Conservation (phyloP, 1,140 invertebrate genomes). For the Drosophila funebris region DNA sequence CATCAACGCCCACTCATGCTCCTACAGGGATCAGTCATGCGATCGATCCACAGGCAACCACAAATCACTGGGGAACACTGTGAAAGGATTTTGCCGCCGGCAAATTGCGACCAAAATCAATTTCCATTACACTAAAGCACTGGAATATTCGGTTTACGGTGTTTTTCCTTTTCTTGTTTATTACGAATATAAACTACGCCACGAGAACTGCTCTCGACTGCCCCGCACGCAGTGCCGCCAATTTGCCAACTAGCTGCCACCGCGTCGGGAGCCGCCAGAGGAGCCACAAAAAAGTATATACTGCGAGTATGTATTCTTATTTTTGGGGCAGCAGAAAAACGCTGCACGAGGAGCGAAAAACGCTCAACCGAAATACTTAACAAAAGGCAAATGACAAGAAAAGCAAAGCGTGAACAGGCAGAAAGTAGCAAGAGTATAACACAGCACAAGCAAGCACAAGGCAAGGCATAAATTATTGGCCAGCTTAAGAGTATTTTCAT, state of each 20-base stretch:
- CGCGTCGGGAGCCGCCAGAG: slow-evolving; percentile 7
- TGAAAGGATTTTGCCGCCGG: slow-evolving; percentile 31
- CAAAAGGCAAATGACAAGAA: slow-evolving; percentile 42
- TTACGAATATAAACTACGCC: not conserved
- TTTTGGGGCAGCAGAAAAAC: slow-evolving; percentile 5
- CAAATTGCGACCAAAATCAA: slow-evolving; percentile 13
- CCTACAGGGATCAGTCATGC: slow-evolving; percentile 29
- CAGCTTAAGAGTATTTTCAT: slow-evolving; percentile 31
- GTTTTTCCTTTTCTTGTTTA: not conserved
- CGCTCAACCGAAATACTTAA: slow-evolving; percentile 45
- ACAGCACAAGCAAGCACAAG: not conserved
- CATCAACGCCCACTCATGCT: slow-evolving; percentile 48
- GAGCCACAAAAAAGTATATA: slow-evolving; percentile 22
- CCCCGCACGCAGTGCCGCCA: slow-evolving; percentile 38
- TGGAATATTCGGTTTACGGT: slow-evolving; percentile 4
- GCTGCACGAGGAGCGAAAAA: slow-evolving; percentile 19
- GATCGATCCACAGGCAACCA: not conserved
- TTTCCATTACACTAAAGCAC: slow-evolving; percentile 27
- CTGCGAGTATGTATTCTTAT: not conserved
- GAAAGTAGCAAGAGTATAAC: slow-evolving; percentile 21
- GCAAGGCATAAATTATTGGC: slow-evolving; percentile 36
- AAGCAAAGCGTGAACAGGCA: not conserved
- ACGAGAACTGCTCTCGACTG: slow-evolving; percentile 29
- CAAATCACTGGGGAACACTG: not conserved
- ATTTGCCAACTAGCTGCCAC: slow-evolving; percentile 40